phyloP scores from a whole-genome alignment of 2,797 vertebrate species.

The Huso huso region DNA sequence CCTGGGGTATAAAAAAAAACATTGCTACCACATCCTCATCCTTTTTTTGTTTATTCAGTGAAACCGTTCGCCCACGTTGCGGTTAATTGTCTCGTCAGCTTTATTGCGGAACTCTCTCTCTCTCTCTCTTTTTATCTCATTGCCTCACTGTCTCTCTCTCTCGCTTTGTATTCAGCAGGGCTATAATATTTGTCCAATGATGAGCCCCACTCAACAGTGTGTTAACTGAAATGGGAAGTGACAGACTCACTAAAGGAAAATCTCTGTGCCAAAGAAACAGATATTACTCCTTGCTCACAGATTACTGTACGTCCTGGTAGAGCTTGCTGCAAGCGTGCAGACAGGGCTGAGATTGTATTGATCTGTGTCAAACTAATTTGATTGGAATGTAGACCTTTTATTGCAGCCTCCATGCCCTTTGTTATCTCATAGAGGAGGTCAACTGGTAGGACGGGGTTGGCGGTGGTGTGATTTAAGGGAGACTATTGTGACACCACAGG shows the following conservation, averaged over 20 bases:
- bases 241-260: conserved; percentile 76
- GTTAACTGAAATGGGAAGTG: conserved; percentile 79
- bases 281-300: conserved; percentile 55
- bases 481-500: not conserved
- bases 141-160: not conserved
- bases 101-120: conserved; percentile 12
- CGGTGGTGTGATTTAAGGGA: not conserved
- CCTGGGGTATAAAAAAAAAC: conserved; percentile 19
- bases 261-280: conserved; percentile 56
- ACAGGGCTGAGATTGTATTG: conserved; percentile 46
- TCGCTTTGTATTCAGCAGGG: conserved; percentile 40
- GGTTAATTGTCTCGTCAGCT: conserved; percentile 16
- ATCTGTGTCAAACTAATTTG: conserved; percentile 57
- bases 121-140: not conserved
- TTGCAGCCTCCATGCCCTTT: conserved; percentile 9
- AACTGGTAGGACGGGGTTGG: conserved; percentile 8
- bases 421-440: conserved; percentile 36
- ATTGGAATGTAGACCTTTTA: conserved; percentile 44
- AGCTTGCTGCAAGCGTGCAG: conserved; percentile 34
- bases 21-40: not conserved
- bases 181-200: conserved; percentile 53
- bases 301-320: conserved; percentile 43
- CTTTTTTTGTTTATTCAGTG: conserved; percentile 7
- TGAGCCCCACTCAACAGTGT: conserved; percentile 57
- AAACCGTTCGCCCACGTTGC: conserved; percentile 8